These are phyloP conservation scores for Xyrauchen texanus DNA, from an alignment of 2,113 vertebrate species.

Conservation along the genomic window DNA sequence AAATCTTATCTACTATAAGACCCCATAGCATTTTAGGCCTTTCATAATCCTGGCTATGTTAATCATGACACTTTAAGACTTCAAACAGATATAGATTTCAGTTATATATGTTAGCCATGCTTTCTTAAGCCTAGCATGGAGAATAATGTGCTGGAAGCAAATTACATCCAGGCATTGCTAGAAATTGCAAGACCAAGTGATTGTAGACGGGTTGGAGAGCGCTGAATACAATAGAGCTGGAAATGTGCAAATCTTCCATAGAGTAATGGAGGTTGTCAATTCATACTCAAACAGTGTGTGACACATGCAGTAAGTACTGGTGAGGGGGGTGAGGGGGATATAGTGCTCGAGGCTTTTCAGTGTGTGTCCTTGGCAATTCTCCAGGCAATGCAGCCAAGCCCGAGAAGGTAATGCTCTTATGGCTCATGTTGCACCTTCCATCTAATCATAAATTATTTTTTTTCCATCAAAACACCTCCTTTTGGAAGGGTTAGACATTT, in stretches of 20 bases:
- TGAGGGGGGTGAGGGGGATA: constrained; percentile 29
- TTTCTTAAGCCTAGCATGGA: constrained; percentile 39
- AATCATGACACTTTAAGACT: constrained; percentile 46
- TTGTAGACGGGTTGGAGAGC: constrained; percentile 14
- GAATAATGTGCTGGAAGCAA: constrained; percentile 10
- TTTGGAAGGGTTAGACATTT: constrained; percentile 1
- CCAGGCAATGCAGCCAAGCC: constrained; percentile 54
- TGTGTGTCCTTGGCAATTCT: constrained; percentile 43
- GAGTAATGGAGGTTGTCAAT: constrained; percentile 44
- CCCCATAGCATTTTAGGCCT: constrained; percentile 25
- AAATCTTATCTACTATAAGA: constrained; percentile 43
- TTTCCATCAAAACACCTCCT: constrained; percentile 12
- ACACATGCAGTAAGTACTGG: constrained; percentile 43
- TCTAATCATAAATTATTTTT: constrained; percentile 66
- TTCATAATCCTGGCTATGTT: constrained; percentile 39
- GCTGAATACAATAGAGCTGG: constrained; percentile 39
- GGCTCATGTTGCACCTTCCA: constrained; percentile 60
- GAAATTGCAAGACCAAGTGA: constrained; percentile 20
- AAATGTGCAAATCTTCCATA: constrained; percentile 31
- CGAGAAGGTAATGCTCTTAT: constrained; percentile 64
- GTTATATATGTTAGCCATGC: constrained; percentile 40
- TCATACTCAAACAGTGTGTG: constrained; percentile 49
- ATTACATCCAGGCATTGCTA: constrained; percentile 24
- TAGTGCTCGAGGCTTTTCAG: constrained; percentile 12
- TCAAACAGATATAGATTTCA: constrained; percentile 48